A percentile compares a stretch with the other conserved stretches of the same genome.
phyloP scores from a whole-genome alignment of 2,888 invertebrate genomes.

The Chrysotoxum bicinctum region DNA sequence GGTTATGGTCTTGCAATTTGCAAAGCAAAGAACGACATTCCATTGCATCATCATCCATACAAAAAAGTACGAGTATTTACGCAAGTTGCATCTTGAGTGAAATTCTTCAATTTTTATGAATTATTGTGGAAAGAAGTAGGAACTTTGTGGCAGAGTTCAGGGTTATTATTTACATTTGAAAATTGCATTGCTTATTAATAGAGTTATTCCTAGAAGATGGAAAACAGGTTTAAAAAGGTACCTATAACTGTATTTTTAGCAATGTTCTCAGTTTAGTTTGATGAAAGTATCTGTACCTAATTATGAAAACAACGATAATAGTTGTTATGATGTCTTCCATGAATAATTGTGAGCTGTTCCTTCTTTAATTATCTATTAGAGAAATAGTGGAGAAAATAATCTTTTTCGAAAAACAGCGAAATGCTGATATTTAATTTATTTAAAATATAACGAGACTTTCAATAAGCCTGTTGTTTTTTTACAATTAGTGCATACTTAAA shows the following conservation, averaged over 20 bases:
- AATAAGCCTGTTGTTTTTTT: no score
- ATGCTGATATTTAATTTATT: not conserved
- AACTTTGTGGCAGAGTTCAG: slow-evolving; percentile 35
- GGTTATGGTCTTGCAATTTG: slow-evolving; percentile 45
- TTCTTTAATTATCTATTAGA: no score
- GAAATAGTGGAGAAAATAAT: no score
- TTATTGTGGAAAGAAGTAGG: not conserved
- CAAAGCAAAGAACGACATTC: slow-evolving; percentile 35
- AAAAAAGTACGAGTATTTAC: slow-evolving; percentile 33
- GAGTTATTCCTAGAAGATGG: not conserved
- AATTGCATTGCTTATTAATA: slow-evolving; percentile 27
- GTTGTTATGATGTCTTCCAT: not conserved
- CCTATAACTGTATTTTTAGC: not conserved
- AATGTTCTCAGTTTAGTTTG: not conserved
- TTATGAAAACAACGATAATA: not conserved
- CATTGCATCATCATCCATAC: slow-evolving; percentile 4
- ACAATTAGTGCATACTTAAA: no score
- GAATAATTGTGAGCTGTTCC: not conserved
- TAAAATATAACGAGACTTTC: no score
- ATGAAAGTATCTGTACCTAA: not conserved
- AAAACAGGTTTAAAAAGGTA: not conserved
- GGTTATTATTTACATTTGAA: slow-evolving; percentile 45
- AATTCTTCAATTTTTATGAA: slow-evolving; percentile 24
- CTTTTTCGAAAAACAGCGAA: not conserved
- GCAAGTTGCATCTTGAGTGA: slow-evolving; percentile 44